Conservation (phyloP, 2,888 invertebrate genomes). For the Hirtodrosophila duncani region DNA sequence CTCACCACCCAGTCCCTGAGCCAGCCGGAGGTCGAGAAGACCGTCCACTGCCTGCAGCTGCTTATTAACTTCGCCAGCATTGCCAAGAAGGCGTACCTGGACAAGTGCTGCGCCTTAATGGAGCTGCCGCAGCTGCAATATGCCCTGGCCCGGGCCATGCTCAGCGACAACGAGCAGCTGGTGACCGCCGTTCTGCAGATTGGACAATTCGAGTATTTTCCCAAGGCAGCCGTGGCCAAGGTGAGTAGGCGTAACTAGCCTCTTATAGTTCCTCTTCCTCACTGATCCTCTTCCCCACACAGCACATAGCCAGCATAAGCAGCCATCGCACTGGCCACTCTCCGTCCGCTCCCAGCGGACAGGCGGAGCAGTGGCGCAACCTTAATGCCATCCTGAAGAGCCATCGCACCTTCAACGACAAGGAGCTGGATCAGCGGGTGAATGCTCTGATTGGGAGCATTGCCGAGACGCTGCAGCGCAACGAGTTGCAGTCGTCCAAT, state of each 20-base stretch:
- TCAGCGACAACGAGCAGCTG: constrained; percentile 64
- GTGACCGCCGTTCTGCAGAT: constrained; percentile 74
- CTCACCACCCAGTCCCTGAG: constrained; percentile 42
- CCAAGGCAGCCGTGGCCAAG: constrained; percentile 71
- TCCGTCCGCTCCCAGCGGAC: constrained; percentile 12
- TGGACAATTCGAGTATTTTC: constrained; percentile 75
- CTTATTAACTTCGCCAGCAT: constrained; percentile 75
- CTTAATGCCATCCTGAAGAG: constrained; percentile 72
- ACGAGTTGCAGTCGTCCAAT: constrained; percentile 73
- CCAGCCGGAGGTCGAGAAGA: constrained; percentile 70
- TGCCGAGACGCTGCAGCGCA: constrained; percentile 62
- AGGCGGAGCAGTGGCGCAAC: constrained; percentile 73
- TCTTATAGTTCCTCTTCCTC: neutral
- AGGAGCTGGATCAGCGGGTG: constrained; percentile 72
- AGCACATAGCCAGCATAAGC: constrained; percentile 63
- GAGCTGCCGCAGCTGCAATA: constrained; percentile 73
- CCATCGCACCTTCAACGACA: constrained; percentile 72
- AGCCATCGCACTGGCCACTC: neutral
- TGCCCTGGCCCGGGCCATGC: constrained; percentile 74
- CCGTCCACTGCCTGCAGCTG: constrained; percentile 69
- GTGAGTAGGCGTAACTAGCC: constrained; percentile 39
- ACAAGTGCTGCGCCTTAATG: constrained; percentile 71
- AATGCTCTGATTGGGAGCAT: constrained; percentile 69
- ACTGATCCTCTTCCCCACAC: constrained; percentile 10
- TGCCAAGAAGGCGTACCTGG: constrained; percentile 75